Base-by-base conservation (phyloP, 2,113 vertebrate genomes). In the Bambusicola thoracicus region DNA sequence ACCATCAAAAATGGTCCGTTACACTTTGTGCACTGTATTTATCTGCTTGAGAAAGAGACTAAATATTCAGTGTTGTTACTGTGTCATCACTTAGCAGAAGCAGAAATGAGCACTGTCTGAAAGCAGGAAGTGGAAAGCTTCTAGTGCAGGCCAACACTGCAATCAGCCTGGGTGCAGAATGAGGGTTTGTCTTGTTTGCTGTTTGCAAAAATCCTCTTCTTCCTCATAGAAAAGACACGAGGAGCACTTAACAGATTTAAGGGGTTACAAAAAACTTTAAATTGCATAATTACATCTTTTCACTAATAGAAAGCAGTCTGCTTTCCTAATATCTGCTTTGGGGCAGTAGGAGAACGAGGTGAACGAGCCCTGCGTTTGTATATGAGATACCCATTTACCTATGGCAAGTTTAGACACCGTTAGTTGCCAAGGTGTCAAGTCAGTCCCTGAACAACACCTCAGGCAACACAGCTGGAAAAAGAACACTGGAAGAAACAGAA, bases 241-340 rank as follows among this genome's bases (percentile, higher is more conserved):
- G 62, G 22, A 93, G 34, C 75, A 93, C 77, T 92, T n/a, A 86
- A 20, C 58, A 87, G 55, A 79, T 85, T 49, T 76, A 69, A 53
- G 87, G 56, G 32, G 59, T 74, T 79, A 82, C 27, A 75, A 49
- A 46, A 43, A 75, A 51, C 69, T 91, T 75, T 22, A 6, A 74
- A 75, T 9, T n/a, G 11, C 56, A 78, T 14, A 22, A 36, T 43
- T 15, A 40, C 1, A 1, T 59, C 43, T 55, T 53, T 70, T 53
- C 74, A 70, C 21, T 74, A 38, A 41, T 56, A 66, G 51, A 36
- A 92, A 83, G 53, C 14, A 8, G 20, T 69, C 38, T n/a, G 56
- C 34, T 75, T 89, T 72, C 34, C n/a, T 41, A 49, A 51, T 40
- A 62, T 43, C 59, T 10, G 2, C 30, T 87, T 55, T 82, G 62